Evolutionary conservation across 2,888 invertebrate genomes (phyloP).

Genomic region (Acrocera orbiculus): DNA sequence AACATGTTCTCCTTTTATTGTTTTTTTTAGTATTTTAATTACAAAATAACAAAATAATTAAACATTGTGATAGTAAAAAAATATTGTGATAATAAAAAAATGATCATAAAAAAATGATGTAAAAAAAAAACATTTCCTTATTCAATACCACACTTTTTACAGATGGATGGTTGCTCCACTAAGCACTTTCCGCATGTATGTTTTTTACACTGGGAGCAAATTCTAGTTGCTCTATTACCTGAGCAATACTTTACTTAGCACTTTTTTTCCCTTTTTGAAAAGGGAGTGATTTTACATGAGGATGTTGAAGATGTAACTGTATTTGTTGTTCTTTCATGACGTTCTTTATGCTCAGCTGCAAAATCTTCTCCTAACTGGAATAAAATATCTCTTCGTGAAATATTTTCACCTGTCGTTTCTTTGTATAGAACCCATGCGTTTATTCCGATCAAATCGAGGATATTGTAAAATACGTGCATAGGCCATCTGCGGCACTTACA

Average conservation of each 20-base stretch:
- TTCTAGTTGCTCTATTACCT: neutral
- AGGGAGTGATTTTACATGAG: neutral
- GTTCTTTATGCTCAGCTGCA: neutral
- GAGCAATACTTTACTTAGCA: neutral
- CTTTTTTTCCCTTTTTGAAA: neutral
- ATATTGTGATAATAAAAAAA: too few species aligned
- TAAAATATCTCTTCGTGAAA: constrained; percentile 6
- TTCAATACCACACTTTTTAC: neutral
- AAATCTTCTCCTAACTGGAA: neutral
- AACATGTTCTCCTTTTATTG: too few species aligned
- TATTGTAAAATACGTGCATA: constrained; percentile 1
- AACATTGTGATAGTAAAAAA: too few species aligned
- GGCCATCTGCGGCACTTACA: neutral
- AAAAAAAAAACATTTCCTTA: neutral
- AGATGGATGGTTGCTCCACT: too few species aligned
- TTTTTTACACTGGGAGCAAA: constrained; percentile 1
- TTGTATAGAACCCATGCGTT: constrained; percentile 11
- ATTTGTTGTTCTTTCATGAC: neutral
- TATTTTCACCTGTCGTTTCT: constrained; percentile 11
- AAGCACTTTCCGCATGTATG: constrained; percentile 1
- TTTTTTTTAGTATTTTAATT: too few species aligned
- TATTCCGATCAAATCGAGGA: neutral
- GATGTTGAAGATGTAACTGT: neutral
- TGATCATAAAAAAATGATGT: constrained; percentile 1
- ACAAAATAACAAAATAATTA: too few species aligned